A percentile compares a stretch with the other conserved stretches of the same genome.
Conservation (phyloP, 2,888 invertebrate genomes). For the Keiferia lycopersicella region DNA sequence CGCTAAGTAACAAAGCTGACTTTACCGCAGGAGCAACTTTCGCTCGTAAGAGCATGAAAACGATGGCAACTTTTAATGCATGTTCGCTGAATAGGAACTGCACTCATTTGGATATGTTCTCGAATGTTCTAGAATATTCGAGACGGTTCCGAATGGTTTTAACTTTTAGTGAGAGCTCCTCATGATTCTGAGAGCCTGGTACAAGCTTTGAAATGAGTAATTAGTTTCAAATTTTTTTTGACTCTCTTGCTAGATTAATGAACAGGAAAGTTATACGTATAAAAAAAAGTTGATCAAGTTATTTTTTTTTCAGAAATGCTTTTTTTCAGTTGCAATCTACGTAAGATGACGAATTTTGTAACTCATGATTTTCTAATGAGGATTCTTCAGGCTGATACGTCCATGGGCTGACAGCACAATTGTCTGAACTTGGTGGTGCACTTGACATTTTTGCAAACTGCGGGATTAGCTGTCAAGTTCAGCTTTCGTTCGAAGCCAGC, state of each 20-base stretch:
- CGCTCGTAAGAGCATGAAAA: not conserved
- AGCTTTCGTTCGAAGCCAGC: too few species aligned
- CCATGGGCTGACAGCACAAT: too few species aligned
- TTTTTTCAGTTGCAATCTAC: too few species aligned
- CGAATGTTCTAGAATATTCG: not conserved
- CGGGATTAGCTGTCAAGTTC: too few species aligned
- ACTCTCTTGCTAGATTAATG: not conserved
- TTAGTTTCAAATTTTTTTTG: not conserved
- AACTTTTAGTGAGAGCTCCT: not conserved
- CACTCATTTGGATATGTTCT: not conserved
- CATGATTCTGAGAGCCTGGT: not conserved
- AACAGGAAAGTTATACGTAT: too few species aligned
- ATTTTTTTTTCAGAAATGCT: not conserved
- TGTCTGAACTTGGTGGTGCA: too few species aligned
- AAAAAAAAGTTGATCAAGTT: too few species aligned
- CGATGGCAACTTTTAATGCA: slow-evolving; percentile 15
- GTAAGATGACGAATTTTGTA: too few species aligned
- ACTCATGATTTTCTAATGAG: too few species aligned
- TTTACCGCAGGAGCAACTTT: not conserved
- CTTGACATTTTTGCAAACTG: too few species aligned
- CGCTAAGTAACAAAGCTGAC: not conserved
- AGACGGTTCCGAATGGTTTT: not conserved
- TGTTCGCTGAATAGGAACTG: not conserved
- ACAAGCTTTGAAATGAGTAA: not conserved
- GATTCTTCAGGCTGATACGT: too few species aligned